Evolutionary conservation across 2,888 invertebrate species (phyloP), one percentile per base, ranked within the genome.

Genomic region (Pherbina coryleti): DNA sequence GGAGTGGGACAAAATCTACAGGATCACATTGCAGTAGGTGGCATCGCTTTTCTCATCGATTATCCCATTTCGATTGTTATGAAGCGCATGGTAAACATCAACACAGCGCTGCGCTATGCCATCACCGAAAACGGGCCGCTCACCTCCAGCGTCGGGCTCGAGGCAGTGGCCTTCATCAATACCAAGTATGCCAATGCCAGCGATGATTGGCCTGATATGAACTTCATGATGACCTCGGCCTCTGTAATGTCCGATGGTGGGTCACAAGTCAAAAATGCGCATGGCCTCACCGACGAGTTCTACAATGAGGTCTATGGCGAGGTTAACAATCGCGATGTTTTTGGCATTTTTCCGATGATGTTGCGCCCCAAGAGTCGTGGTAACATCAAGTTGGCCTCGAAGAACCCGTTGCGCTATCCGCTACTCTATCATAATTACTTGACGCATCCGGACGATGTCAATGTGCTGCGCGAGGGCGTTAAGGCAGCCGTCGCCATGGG

Each of bases 131-230:
- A 95, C 82, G 97, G 97, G 0, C 96, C 97, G 0, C 87, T 97
- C 60, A 97, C 97, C 0, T 95, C 96, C 0, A 95, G 95, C 84
- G 92, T 97, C 31, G 97, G 96, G 0, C 91, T 97, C 78, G 97
- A 97, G 90, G 95, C 95, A 0, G 95, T 96, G 0, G 96, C 95
- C 0, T 97, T 97, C 86, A 94, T 97, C 74, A 94, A 94, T 37
- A 96, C 97, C 0, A 97, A 96, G 89, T 97, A 96, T 86, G 96
- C 96, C 0, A 97, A 97, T 86, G 91, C 93, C 75, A 92, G 94
- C 0, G 95, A 96, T 76, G 97, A 97, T 87, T 97, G 96, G 95
- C 97, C 97, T 0, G 97, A 97, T 85, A 96, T 97, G 80, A 96
- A 96, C 86, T 96, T 97, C 85, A 97, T 97, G 95, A 91, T 97